phyloP scores from a whole-genome alignment of 2,797 vertebrate genomes.

The Scyliorhinus canicula region DNA sequence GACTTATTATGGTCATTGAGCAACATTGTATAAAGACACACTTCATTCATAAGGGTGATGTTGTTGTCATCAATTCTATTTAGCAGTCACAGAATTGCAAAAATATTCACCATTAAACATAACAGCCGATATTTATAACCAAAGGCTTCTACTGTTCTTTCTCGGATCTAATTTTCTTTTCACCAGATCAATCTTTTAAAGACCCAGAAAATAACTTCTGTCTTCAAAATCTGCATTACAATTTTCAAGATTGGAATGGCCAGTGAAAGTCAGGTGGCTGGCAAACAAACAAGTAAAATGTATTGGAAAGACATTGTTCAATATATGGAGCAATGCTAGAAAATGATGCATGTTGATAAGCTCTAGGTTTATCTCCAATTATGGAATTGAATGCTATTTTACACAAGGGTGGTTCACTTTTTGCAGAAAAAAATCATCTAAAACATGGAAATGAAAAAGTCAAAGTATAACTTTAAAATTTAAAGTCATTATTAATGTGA shows the following conservation, averaged over 20 bases:
- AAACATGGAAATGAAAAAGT: not conserved
- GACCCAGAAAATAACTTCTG: not conserved
- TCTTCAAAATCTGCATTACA: not conserved
- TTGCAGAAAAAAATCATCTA: not conserved
- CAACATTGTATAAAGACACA: too few species aligned
- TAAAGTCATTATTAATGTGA: not conserved
- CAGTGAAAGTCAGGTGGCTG: not conserved
- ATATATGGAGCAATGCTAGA: not conserved
- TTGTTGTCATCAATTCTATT: not conserved
- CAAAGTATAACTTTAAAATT: not conserved
- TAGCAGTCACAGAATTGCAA: not conserved
- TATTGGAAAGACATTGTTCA: not conserved
- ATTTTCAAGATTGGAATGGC: not conserved
- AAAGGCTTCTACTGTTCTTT: not conserved
- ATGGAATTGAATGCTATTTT: not conserved
- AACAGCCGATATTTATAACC: not conserved
- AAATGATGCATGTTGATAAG: not conserved
- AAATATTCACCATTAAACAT: not conserved
- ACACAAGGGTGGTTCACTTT: not conserved
- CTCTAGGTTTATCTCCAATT: not conserved
- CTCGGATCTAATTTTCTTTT: not conserved
- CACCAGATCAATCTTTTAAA: not conserved
- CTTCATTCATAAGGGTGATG: not conserved
- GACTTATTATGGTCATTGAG: not conserved
- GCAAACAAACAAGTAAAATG: not conserved